Conservation (phyloP, 2,797 vertebrate genomes). For the Oryzias dopingdopingensis region DNA sequence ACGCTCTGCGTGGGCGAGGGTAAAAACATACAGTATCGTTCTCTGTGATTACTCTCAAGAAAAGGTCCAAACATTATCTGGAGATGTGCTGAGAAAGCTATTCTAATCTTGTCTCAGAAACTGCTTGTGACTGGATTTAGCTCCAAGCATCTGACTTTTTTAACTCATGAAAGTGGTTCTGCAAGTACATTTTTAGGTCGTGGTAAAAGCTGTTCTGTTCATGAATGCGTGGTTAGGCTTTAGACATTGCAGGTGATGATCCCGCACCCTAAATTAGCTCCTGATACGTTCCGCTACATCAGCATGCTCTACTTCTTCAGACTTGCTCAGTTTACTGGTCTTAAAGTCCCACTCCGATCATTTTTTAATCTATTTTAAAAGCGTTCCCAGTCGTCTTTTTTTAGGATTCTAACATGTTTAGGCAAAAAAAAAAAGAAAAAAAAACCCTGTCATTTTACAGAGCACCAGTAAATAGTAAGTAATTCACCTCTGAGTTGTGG, state of each 20-base stretch:
- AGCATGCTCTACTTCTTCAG: slow-evolving; percentile 22
- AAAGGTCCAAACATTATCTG: slow-evolving; percentile 31
- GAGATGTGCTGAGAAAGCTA: slow-evolving; percentile 32
- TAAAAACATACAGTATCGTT: slow-evolving; percentile 15
- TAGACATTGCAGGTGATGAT: slow-evolving; percentile 2
- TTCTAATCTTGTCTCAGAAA: slow-evolving; percentile 59
- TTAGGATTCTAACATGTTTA: too few species aligned
- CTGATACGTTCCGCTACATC: slow-evolving; percentile 31
- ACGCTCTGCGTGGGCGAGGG: slow-evolving; percentile 41
- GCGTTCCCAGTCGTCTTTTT: too few species aligned
- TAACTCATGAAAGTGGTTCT: slow-evolving; percentile 34
- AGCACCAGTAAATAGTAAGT: too few species aligned
- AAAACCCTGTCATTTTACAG: too few species aligned
- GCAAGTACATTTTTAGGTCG: slow-evolving; percentile 33
- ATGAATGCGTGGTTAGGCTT: slow-evolving; percentile 8
- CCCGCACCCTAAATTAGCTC: slow-evolving; percentile 8
- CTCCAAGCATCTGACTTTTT: slow-evolving; percentile 41
- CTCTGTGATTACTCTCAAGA: slow-evolving; percentile 15
- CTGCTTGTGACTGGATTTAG: slow-evolving; percentile 39
- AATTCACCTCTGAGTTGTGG: too few species aligned
- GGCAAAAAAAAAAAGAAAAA: too few species aligned
- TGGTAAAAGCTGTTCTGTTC: slow-evolving; percentile 41
- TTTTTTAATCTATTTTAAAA: too few species aligned
- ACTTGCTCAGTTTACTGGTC: slow-evolving; percentile 20
- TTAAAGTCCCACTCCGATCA: not conserved